Conservation (phyloP, 2,797 vertebrate genomes). For the Ataeniobius toweri region DNA sequence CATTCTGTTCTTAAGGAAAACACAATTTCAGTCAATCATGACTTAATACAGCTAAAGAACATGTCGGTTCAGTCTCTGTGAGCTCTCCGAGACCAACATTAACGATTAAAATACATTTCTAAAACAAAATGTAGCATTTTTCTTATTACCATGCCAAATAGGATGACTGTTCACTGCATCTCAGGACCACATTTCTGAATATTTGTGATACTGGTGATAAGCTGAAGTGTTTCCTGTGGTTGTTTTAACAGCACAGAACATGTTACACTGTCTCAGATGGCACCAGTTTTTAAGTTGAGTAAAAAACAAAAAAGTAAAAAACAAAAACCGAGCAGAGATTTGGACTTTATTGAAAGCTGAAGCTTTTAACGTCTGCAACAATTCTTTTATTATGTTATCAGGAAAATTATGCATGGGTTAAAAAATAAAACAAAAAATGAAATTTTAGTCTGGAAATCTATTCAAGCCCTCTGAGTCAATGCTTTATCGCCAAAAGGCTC, state of each 20-base stretch:
- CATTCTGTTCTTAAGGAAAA: slow-evolving; percentile 7
- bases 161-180: not conserved
- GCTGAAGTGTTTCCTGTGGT: slow-evolving; percentile 26
- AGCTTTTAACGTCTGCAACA: not conserved
- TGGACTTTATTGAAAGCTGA: not conserved
- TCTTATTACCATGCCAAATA: not conserved
- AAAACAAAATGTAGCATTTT: too few species aligned
- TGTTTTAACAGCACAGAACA: slow-evolving; percentile 5
- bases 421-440: too few species aligned
- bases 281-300: not conserved
- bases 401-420: not conserved
- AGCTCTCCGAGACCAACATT: not conserved
- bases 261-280: slow-evolving; percentile 2
- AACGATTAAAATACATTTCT: not conserved
- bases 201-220: slow-evolving; percentile 12
- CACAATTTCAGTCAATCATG: slow-evolving; percentile 1
- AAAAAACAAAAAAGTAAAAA: not conserved
- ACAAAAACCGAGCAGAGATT: not conserved
- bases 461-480: too few species aligned
- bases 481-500: too few species aligned
- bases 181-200: not conserved
- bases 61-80: not conserved
- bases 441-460: too few species aligned
- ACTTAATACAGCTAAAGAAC: not conserved
- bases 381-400: not conserved